Evolutionary conservation across 2,113 vertebrate genomes (phyloP), one percentile per base, ranked within the genome.

Genomic region (Scatophagus argus): DNA sequence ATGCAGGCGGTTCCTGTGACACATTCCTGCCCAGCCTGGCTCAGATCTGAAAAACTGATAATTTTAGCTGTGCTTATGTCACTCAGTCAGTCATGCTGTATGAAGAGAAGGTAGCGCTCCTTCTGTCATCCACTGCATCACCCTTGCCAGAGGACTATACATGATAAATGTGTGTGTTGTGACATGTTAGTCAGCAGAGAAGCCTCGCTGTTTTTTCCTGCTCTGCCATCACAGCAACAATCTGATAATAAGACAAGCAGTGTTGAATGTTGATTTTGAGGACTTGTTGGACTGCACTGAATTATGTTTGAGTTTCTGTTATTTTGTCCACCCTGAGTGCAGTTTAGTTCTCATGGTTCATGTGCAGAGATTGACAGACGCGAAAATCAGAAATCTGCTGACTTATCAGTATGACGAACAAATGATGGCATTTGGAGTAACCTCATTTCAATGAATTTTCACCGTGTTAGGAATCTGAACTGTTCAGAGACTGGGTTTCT

Each of bases 1-100:
- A 88, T 49, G 62, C 84, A 90, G 79, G 70, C 76, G 11, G 79
- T 80, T 88, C 82, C 82, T 87, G 51, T 80, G 80, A 80, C 85
- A 89, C 77, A 76, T 87, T 89, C 82, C 68, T 71, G 66, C 56
- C 60, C 79, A 32, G 88, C 87, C 76, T 65, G 67, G 72, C 82
- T 88, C 74, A 66, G 77, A 84, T 88, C 72, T 31, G 84, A 49
- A 58, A 4, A 25, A 63, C 69, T 65, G 82, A 88, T 89, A 58
- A 86, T 86, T 89, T 87, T 85, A 87, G 82, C 62, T 32, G n/a
- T 1, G 31, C 62, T 74, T 52, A 27, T 71, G 81, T 81, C 74
- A 59, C 69, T 80, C 74, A 59, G 72, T 80, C 63, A 13, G 75
- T 49, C 31, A 55, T 3, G 16, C 70, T 38, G 69, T 44, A 66